These are phyloP conservation scores for Cantharis rustica DNA, from an alignment of 2,888 invertebrate species.

Conservation along the genomic window DNA sequence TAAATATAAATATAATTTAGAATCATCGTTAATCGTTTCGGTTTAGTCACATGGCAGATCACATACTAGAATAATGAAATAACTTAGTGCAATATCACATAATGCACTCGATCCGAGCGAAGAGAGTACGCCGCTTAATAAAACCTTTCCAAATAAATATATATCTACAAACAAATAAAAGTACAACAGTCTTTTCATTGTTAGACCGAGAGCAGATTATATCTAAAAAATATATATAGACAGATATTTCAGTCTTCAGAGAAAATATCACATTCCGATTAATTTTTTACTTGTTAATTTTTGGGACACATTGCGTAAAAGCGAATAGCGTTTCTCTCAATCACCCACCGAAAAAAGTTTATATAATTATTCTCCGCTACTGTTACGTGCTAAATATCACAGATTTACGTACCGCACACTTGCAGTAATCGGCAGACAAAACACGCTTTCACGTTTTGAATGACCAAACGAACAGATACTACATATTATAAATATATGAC, in stretches of 20 bases:
- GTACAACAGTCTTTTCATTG: conserved; percentile 3
- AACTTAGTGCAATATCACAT: conserved; percentile 50
- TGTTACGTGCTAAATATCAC: conserved; percentile 58
- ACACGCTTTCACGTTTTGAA: conserved; percentile 45
- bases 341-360: conserved; percentile 52
- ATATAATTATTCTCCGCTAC: conserved; percentile 57
- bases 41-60: conserved; percentile 55
- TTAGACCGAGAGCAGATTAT: conserved; percentile 35
- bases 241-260: conserved; percentile 60
- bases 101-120: conserved; percentile 51
- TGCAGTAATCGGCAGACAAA: conserved; percentile 44
- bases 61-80: conserved; percentile 54
- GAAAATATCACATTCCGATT: conserved; percentile 59
- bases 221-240: conserved; percentile 53
- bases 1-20: conserved; percentile 43
- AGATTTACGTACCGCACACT: conserved; percentile 51
- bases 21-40: conserved; percentile 49
- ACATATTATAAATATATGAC: conserved; percentile 38
- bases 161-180: conserved; percentile 32
- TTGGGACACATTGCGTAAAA: conserved; percentile 36
- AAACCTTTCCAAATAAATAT: conserved; percentile 40
- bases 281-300: conserved; percentile 34
- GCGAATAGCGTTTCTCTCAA: conserved; percentile 51
- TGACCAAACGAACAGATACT: conserved; percentile 46
- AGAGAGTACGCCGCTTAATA: conserved; percentile 48